Percentiles rank a stretch among this genome's conserved stretches.
Evolutionary conservation across 2,113 vertebrate genomes (phyloP).

Genomic region (Talpa occidentalis): DNA sequence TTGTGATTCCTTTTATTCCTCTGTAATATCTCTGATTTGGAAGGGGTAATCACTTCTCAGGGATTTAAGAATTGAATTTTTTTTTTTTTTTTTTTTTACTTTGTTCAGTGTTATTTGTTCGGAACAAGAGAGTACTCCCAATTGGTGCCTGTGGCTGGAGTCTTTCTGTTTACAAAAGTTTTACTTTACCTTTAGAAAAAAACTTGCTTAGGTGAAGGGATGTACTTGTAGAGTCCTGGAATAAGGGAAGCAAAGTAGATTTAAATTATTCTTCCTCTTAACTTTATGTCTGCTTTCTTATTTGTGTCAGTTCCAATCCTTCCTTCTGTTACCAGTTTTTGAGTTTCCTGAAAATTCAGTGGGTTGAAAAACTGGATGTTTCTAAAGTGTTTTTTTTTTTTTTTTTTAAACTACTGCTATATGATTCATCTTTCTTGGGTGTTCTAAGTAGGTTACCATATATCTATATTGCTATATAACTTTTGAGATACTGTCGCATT

Average conservation of each 20-base stretch:
- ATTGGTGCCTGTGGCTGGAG: not conserved
- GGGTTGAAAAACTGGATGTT: not conserved
- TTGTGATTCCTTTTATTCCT: not conserved
- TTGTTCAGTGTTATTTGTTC: not conserved
- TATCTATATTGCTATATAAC: not conserved
- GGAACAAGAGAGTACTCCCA: not conserved
- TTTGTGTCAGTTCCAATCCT: not conserved
- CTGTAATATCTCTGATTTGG: not conserved
- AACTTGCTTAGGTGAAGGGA: not conserved
- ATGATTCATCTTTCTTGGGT: not conserved
- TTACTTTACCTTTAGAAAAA: not conserved
- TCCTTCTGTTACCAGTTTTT: not conserved
- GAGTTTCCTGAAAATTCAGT: not conserved
- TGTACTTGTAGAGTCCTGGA: not conserved
- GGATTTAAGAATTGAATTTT: not conserved
- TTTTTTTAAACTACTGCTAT: constrained; percentile 2
- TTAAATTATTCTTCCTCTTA: not conserved
- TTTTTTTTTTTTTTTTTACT: not conserved
- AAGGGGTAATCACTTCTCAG: not conserved
- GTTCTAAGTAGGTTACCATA: not conserved
- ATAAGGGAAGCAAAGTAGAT: not conserved
- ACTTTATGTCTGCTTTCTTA: not conserved
- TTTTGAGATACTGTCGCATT: constrained; percentile 9
- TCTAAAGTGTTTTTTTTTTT: not conserved
- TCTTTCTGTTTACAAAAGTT: constrained; percentile 12